A percentile compares a stretch with the other conserved stretches of the same genome.
Conservation (phyloP, 2,797 vertebrate genomes). For the Danio kyathit region DNA sequence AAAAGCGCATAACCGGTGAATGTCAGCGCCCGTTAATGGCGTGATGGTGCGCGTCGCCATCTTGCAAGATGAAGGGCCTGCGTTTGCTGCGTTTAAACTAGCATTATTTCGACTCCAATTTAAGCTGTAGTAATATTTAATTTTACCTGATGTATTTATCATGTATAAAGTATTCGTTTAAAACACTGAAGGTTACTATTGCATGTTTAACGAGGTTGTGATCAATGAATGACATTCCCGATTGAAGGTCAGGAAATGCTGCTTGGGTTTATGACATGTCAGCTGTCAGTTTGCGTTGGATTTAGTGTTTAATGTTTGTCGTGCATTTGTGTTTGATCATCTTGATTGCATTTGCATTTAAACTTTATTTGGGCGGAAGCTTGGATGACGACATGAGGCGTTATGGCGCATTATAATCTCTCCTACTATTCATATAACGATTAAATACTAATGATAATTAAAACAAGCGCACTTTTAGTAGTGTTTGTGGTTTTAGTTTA, state of each 20-base stretch:
- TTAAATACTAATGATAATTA: neutral
- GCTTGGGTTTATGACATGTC: neutral
- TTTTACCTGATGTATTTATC: fast-evolving
- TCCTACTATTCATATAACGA: fast-evolving
- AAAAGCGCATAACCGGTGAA: neutral
- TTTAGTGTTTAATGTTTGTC: neutral
- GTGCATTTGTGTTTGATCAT: neutral
- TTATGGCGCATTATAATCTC: neutral
- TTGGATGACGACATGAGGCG: neutral
- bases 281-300: neutral
- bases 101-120: neutral
- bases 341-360: neutral
- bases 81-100: conserved; percentile 51
- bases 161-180: fast-evolving
- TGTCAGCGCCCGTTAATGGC: conserved; percentile 45
- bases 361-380: neutral
- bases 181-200: fast-evolving
- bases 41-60: conserved; percentile 69
- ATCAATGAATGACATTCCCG: conserved; percentile 60
- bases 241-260: conserved; percentile 72
- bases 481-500: fast-evolving
- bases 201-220: neutral
- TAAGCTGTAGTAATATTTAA: no score
- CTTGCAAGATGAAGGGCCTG: conserved; percentile 70
- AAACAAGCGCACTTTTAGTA: neutral